phyloP scores from a whole-genome alignment of 2,888 invertebrate species.

The Exephanes ischioxanthus region DNA sequence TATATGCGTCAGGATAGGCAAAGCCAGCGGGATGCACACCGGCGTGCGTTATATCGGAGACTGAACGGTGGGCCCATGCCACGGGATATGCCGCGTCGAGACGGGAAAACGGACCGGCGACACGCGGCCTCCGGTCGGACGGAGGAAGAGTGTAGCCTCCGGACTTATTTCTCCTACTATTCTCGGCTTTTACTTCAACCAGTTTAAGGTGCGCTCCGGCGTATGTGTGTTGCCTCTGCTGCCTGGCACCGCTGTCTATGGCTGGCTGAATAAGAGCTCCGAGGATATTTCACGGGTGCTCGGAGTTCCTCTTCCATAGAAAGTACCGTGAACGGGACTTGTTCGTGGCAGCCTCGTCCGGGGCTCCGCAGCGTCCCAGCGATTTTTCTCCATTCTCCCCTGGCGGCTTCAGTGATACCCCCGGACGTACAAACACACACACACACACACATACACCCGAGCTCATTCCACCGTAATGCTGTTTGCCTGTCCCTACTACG shows the following conservation, averaged over 20 bases:
- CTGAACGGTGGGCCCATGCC: background rate
- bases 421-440: slow-evolving; percentile 16
- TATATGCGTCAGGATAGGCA: slow-evolving; percentile 26
- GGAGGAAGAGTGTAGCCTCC: slow-evolving; percentile 21
- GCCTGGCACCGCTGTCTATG: slow-evolving; percentile 1
- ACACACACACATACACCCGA: slow-evolving; percentile 23
- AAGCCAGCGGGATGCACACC: slow-evolving; percentile 27
- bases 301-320: slow-evolving; percentile 18
- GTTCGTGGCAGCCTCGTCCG: slow-evolving; percentile 4
- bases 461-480: slow-evolving; percentile 38
- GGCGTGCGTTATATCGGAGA: background rate
- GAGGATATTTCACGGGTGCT: slow-evolving; percentile 56
- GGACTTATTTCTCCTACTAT: slow-evolving; percentile 25
- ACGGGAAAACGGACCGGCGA: background rate
- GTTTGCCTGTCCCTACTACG: slow-evolving; percentile 36
- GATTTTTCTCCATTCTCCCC: slow-evolving; percentile 59
- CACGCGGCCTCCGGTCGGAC: slow-evolving; percentile 4
- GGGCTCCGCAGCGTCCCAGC: slow-evolving; percentile 45
- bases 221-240: slow-evolving; percentile 3
- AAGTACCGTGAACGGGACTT: slow-evolving; percentile 8
- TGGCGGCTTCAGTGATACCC: slow-evolving; percentile 16
- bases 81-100: slow-evolving; percentile 20
- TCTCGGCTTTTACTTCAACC: slow-evolving; percentile 20
- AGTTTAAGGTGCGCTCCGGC: background rate
- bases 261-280: slow-evolving; percentile 43